Base-by-base conservation (phyloP, 2,888 invertebrate species). In the Parthenolecanium corni region DNA sequence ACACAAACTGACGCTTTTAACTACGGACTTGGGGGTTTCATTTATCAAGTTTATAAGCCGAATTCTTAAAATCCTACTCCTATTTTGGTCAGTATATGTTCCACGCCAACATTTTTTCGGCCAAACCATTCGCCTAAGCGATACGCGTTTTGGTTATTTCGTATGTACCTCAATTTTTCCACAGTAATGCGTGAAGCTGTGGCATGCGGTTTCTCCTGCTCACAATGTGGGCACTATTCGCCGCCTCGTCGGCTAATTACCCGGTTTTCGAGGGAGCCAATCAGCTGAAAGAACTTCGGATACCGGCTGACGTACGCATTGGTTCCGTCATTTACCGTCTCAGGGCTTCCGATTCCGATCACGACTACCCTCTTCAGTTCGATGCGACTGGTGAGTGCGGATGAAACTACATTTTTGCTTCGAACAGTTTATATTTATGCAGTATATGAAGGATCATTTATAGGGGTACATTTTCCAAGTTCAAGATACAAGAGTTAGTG, bases 271-370 rank as follows among this genome's bases (percentile, higher is more conserved):
- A 90, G 76, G 83, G 86, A 65, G 83, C 86, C 70, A 86, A 89
- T 68, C 81, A 85, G 70, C 86, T 91, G 83, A 80, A 85, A 71
- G 80, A 87, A 68, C 85, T 89, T 66, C 77, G 89, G 64, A 82
- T 91, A 65, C 91, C 91, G 62, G 82, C 86, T 54, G 89, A 90
- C 74, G 87, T 88, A 52, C 81, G 85, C 70, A 82, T 87, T 69
- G 86, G 86, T 70, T 84, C 89, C 63, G 84, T 89, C 72, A 85
- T 93, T 75, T 92, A 91, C 77, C 80, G 90, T 70, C 80, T 92
- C 69, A 82, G 89, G 71, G 91, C 89, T 66, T 86, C 86, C 68
- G 91, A 92, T 74, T 85, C 89, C 65, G 86, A 88, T 74, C 87
- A 86, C 73, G 88, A 89, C 75, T 90, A 89, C 75, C 91, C 91